Conservation (phyloP, 2,797 vertebrate species). For the Mormyrops boulengeri region DNA sequence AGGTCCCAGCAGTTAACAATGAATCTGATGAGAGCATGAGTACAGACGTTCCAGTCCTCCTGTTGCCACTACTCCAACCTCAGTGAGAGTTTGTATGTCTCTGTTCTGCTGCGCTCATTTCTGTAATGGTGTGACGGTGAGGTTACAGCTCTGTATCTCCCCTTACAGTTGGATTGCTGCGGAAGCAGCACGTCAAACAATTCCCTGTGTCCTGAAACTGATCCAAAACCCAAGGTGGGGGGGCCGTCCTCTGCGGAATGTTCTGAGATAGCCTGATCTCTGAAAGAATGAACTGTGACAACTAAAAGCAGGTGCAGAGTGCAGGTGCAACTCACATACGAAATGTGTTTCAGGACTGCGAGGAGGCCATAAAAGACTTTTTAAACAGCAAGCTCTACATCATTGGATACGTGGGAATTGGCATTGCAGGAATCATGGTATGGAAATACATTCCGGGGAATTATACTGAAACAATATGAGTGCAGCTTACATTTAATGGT, state of each 20-base stretch:
- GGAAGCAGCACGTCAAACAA: constrained; percentile 19
- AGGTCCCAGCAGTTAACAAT: not conserved
- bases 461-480: not conserved
- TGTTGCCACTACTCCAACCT: not conserved
- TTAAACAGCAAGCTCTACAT: constrained; percentile 77
- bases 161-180: constrained; percentile 61
- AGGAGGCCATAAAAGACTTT: constrained; percentile 69
- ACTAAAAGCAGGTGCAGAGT: not conserved
- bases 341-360: constrained; percentile 66
- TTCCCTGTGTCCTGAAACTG: constrained; percentile 32
- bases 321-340: not conserved
- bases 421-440: constrained; percentile 85
- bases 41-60: not conserved
- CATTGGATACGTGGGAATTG: constrained; percentile 83
- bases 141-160: not conserved
- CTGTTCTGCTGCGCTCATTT: not conserved
- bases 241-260: not conserved
- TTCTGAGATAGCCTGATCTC: not conserved
- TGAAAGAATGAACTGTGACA: not conserved
- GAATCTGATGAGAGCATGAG: not conserved
- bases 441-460: constrained; percentile 40
- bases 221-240: constrained; percentile 40
- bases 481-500: not conserved
- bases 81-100: not conserved
- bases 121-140: not conserved